phyloP scores from a whole-genome alignment of 2,888 invertebrate species.

The Azorinus chamasolen region DNA sequence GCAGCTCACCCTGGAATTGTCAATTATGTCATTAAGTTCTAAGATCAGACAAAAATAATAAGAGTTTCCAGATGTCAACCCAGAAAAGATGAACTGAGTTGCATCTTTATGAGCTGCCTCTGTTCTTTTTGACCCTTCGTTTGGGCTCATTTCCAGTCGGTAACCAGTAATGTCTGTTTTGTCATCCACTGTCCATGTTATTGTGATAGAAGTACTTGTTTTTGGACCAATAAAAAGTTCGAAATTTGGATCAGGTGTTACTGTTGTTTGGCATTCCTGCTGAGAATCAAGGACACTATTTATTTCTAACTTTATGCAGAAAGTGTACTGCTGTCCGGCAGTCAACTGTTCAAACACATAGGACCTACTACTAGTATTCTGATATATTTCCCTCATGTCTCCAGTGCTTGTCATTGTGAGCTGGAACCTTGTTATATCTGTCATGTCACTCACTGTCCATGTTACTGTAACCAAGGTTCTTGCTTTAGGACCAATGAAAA shows the following conservation, averaged over 20 bases:
- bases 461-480: slow-evolving; percentile 73
- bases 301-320: slow-evolving; percentile 1
- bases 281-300: slow-evolving; percentile 4
- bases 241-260: slow-evolving; percentile 41
- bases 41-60: slow-evolving; percentile 50
- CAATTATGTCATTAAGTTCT: slow-evolving; percentile 29
- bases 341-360: not conserved
- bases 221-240: slow-evolving; percentile 5
- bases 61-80: slow-evolving; percentile 24
- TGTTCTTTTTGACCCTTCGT: not conserved
- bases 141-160: slow-evolving; percentile 36
- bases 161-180: slow-evolving; percentile 54
- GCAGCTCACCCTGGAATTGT: slow-evolving; percentile 4
- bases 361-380: not conserved
- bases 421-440: not conserved
- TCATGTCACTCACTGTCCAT: slow-evolving; percentile 9
- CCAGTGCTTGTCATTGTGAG: too few species aligned
- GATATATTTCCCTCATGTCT: too few species aligned
- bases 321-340: not conserved
- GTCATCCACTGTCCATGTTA: slow-evolving; percentile 48
- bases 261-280: not conserved
- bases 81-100: slow-evolving; percentile 15
- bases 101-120: slow-evolving; percentile 15
- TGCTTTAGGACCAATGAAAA: slow-evolving; percentile 9
- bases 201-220: slow-evolving; percentile 24